Conservation (phyloP, 1,140 invertebrate species). For the Drosophila funebris region DNA sequence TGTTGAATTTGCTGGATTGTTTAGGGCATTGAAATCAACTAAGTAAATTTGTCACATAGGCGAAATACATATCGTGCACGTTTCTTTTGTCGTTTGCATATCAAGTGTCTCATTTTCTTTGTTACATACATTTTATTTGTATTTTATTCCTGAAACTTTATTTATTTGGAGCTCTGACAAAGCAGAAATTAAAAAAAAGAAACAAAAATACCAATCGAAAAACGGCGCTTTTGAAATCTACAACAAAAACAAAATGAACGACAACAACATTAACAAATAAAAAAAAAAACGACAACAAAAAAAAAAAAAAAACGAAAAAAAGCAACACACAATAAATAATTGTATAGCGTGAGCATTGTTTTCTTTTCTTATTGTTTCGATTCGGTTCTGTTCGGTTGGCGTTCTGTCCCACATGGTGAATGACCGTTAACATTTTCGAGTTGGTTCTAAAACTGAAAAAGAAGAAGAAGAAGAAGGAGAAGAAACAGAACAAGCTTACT, state of each 20-base stretch:
- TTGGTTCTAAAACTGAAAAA: not conserved
- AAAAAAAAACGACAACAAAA: not conserved
- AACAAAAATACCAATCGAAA: not conserved
- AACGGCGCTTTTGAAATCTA: not conserved
- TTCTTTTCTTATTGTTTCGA: constrained; percentile 33
- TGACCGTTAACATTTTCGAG: constrained; percentile 71
- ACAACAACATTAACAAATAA: not conserved
- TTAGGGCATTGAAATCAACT: constrained; percentile 2
- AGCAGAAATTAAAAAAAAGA: not conserved
- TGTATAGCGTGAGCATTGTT: constrained; percentile 35
- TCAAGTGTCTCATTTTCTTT: constrained; percentile 51
- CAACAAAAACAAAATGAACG: not conserved
- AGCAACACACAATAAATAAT: constrained; percentile 40
- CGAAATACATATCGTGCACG: constrained; percentile 10
- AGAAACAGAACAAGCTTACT: constrained; percentile 51
- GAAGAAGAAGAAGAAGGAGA: constrained; percentile 53
- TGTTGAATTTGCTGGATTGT: constrained; percentile 7
- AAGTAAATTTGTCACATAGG: constrained; percentile 28
- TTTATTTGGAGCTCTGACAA: constrained; percentile 20
- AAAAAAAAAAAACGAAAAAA: not conserved
- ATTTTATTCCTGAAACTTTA: constrained; percentile 7
- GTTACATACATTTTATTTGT: constrained; percentile 1
- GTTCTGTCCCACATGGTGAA: constrained; percentile 50
- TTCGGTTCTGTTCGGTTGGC: not conserved
- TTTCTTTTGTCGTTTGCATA: constrained; percentile 42